Percentiles rank a stretch among this genome's conserved stretches.
Evolutionary conservation across 1,140 invertebrate species (phyloP).

Genomic region (Drosophila seguyi): DNA sequence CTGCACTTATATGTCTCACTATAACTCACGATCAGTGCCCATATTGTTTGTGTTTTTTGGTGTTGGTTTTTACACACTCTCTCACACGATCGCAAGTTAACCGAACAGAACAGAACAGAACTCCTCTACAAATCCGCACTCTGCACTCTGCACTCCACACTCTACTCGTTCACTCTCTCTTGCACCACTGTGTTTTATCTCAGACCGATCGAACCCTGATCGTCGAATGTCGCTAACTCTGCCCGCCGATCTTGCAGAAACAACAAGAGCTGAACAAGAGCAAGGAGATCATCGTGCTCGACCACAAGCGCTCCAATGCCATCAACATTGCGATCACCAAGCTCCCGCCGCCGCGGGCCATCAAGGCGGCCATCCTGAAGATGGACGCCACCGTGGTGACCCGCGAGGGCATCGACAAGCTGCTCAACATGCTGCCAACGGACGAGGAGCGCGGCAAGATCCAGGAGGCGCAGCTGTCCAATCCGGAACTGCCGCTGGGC

Average conservation of each 20-base stretch:
- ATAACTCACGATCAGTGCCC: conserved; percentile 39
- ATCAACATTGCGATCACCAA: conserved; percentile 99
- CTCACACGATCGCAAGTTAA: conserved; percentile 28
- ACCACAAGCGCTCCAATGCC: conserved; percentile 98
- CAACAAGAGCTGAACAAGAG: conserved; percentile 97
- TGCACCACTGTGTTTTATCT: conserved; percentile 27
- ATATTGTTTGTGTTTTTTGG: conserved; percentile 51
- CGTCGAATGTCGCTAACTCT: conserved; percentile 5
- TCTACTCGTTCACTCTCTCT: conserved; percentile 23
- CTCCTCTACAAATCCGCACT: conserved; percentile 34
- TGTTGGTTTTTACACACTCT: conserved; percentile 60
- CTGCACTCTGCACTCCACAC: conserved; percentile 23
- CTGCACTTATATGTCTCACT: conserved; percentile 23
- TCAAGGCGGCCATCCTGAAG: conserved; percentile 99
- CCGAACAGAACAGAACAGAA: conserved; percentile 28
- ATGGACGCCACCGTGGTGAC: conserved; percentile 99
- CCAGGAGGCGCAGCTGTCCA: conserved; percentile 94
- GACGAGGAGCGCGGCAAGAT: conserved; percentile 98
- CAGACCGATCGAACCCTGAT: neutral
- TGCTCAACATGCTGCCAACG: conserved; percentile 98
- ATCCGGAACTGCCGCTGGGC: conserved; percentile 97
- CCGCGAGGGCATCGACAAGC: conserved; percentile 99
- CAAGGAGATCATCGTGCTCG: conserved; percentile 97
- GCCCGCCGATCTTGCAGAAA: conserved; percentile 89
- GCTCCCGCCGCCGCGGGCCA: conserved; percentile 97